phyloP scores from a whole-genome alignment of 1,140 invertebrate species.

The Diorhabda sublineata region DNA sequence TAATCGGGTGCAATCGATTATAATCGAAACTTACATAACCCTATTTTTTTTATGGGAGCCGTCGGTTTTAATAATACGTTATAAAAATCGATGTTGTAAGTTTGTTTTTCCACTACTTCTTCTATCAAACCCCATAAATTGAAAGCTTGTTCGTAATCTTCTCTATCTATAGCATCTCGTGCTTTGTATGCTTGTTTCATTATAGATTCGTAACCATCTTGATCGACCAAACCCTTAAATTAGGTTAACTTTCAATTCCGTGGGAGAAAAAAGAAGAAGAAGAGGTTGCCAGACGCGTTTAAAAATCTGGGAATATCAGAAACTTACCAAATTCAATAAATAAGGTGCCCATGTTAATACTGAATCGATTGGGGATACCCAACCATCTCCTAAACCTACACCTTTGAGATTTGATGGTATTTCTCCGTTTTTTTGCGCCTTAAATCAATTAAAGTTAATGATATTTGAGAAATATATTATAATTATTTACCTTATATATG shows the following conservation, averaged over 20 bases:
- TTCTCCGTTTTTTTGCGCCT: background rate
- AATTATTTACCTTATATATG: conserved; percentile 55
- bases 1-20: too few relatives aligned
- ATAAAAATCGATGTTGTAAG: conserved; percentile 72
- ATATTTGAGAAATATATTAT: too few relatives aligned
- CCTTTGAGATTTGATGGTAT: background rate
- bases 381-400: background rate
- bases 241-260: background rate
- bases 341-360: background rate
- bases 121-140: conserved; percentile 62
- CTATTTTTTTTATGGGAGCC: too few relatives aligned
- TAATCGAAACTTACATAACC: too few relatives aligned
- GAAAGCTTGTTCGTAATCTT: conserved; percentile 59
- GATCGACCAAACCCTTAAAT: conserved; percentile 59
- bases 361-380: background rate
- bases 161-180: conserved; percentile 52
- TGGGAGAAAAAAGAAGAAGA: too few relatives aligned
- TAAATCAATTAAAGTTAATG: background rate
- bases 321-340: background rate
- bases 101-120: conserved; percentile 52
- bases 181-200: conserved; percentile 50
- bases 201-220: conserved; percentile 54
- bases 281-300: too few relatives aligned
- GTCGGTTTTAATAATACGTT: conserved; percentile 57
- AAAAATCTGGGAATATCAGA: too few relatives aligned